phyloP scores from a whole-genome alignment of 1,140 invertebrate genomes.

The Panagrolaimus sp. region DNA sequence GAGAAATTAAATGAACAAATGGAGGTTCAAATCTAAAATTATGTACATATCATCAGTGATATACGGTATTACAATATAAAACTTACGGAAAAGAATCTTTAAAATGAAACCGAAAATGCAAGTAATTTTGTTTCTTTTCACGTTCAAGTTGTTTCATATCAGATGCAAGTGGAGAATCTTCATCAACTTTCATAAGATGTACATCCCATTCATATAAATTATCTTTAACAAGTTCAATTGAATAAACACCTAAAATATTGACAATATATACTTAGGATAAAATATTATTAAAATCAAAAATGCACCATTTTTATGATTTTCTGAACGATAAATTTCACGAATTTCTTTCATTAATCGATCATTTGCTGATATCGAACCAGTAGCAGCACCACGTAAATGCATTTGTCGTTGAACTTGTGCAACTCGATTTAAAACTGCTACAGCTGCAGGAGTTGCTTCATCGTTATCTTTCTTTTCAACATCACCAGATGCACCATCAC shows the following conservation, averaged over 20 bases:
- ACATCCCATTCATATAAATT: conserved; percentile 99
- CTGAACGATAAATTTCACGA: conserved; percentile 90
- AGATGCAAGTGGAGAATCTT: conserved; percentile 87
- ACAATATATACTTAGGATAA: too few species aligned
- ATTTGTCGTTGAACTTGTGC: conserved; percentile 46
- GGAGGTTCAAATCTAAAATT: conserved; percentile 77
- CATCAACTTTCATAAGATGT: conserved; percentile 85
- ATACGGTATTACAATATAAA: too few species aligned
- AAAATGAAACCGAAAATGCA: conserved; percentile 91
- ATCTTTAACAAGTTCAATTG: conserved; percentile 91
- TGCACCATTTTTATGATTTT: conserved; percentile 92
- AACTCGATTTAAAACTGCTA: conserved; percentile 45
- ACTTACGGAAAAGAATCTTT: conserved; percentile 66
- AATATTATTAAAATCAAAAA: too few species aligned
- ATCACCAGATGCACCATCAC: neutral
- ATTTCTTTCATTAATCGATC: conserved; percentile 99
- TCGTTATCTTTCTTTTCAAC: conserved; percentile 19
- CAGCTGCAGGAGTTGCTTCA: conserved; percentile 26
- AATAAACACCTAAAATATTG: too few species aligned
- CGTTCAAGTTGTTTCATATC: conserved; percentile 88
- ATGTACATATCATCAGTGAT: too few species aligned
- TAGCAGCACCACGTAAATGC: conserved; percentile 63
- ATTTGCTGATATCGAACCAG: conserved; percentile 94
- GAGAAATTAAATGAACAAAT: conserved; percentile 93
- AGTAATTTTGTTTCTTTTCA: conserved; percentile 84